A percentile compares a stretch with the other conserved stretches of the same genome.
Evolutionary conservation across 2,113 vertebrate species (phyloP).

Genomic region (Pachypanchax playfairii): DNA sequence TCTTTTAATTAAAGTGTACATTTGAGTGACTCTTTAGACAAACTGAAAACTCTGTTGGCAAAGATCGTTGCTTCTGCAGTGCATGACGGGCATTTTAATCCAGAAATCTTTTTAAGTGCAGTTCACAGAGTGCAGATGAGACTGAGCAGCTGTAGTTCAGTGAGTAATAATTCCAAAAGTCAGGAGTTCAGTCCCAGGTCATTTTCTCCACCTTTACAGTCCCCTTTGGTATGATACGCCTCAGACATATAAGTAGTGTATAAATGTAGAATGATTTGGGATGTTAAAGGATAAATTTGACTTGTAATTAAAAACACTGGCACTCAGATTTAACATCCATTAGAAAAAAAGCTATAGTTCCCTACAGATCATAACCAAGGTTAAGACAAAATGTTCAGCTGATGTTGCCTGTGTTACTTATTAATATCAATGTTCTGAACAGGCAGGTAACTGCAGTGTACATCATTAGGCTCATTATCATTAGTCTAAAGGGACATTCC

Average conservation of each 20-base stretch:
- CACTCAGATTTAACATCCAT: too few relatives aligned
- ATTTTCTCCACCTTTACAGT: not conserved
- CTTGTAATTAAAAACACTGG: too few relatives aligned
- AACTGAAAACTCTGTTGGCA: slow-evolving; percentile 1
- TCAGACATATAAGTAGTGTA: not conserved
- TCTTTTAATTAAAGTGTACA: slow-evolving; percentile 20
- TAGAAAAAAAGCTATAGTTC: too few relatives aligned
- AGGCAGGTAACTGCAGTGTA: not conserved
- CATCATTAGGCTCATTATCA: slow-evolving; percentile 4
- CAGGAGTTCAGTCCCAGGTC: not conserved
- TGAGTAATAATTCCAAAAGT: not conserved
- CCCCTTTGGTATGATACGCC: not conserved
- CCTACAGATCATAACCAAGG: too few relatives aligned
- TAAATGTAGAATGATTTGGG: not conserved
- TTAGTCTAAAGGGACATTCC: slow-evolving; percentile 2
- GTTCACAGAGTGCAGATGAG: not conserved
- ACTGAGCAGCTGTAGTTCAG: not conserved
- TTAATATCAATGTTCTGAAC: not conserved
- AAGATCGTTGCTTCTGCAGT: not conserved
- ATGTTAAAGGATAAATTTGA: too few relatives aligned
- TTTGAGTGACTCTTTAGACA: slow-evolving; percentile 3
- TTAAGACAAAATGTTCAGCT: not conserved
- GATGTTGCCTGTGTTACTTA: slow-evolving; percentile 5
- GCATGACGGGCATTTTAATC: not conserved
- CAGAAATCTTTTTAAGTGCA: not conserved